phyloP scores from a whole-genome alignment of 2,797 vertebrate genomes.

The Enteromius thamalakanensis region DNA sequence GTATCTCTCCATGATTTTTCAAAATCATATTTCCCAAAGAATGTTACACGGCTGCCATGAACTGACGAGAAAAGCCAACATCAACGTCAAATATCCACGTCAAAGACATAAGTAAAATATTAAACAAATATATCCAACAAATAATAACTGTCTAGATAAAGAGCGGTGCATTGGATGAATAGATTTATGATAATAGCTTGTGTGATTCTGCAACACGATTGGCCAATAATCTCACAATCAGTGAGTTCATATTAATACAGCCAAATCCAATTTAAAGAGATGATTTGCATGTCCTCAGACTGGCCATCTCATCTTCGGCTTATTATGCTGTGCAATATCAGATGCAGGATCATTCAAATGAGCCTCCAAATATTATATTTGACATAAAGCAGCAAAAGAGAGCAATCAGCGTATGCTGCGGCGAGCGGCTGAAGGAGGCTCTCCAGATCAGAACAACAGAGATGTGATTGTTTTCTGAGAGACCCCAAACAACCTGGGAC shows the following conservation, averaged over 20 bases:
- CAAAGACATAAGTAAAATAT: slow-evolving; percentile 8
- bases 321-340: slow-evolving; percentile 28
- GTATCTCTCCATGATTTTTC: slow-evolving; percentile 40
- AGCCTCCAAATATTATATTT: slow-evolving; percentile 1
- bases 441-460: slow-evolving; percentile 66
- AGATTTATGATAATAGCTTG: slow-evolving; percentile 6
- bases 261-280: slow-evolving; percentile 5
- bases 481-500: background rate
- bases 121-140: background rate
- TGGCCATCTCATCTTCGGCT: slow-evolving; percentile 3
- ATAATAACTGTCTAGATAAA: background rate
- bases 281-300: slow-evolving; percentile 17
- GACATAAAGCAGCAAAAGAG: slow-evolving; percentile 39
- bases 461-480: slow-evolving; percentile 60
- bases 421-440: slow-evolving; percentile 61
- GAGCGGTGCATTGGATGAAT: background rate
- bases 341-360: slow-evolving; percentile 1
- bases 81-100: slow-evolving; percentile 27
- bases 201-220: slow-evolving; percentile 1
- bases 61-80: slow-evolving; percentile 8
- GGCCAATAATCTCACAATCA: background rate
- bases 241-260: background rate
- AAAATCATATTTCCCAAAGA: slow-evolving; percentile 50
- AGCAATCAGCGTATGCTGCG: slow-evolving; percentile 66
- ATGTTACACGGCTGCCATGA: slow-evolving; percentile 27